Evolutionary conservation across 2,888 invertebrate genomes (phyloP), one percentile per base, ranked within the genome.

Genomic region (Calephelis perditalis): DNA sequence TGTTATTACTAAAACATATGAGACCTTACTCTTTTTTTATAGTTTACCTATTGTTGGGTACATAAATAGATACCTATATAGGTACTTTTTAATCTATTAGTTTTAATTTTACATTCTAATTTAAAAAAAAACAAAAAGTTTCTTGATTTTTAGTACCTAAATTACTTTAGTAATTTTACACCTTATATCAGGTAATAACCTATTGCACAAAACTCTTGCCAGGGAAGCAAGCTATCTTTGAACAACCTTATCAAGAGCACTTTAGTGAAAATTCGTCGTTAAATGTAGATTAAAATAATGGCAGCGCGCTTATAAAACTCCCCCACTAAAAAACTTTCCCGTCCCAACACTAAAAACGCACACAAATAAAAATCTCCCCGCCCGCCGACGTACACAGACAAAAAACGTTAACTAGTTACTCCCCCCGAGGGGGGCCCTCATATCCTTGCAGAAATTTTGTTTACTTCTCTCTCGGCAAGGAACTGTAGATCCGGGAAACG

Each of bases 361-460:
- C 84, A 86, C 85, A 74, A 71, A 77, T 81, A 82, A 81, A 82
- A 80, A 82, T 77, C 71, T 65, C 73, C 77, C 76, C 65, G 66
- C 63, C 63, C 63, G 62, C 64, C 65, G 65, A 71, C 78, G 70
- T 70, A 81, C 82, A 83, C 80, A 80, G 68, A 77, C 85, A 86
- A 89, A 88, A 89, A 89, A 86, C 83, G 75, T 80, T 83, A 86
- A 86, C 87, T 87, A 87, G 79, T 65, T 66, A 59, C 64, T 66
- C 67, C 66, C 66, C 65, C 68, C 61, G 66, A 66, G 68, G 73
- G 71, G 73, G 70, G 74, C 78, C 79, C 82, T 86, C 84, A 84
- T 83, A 88, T 88, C 87, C 89, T 88, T 87, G 84, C 82, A 87
- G 89, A 85, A 86, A 88, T 85, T 89, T 89, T 88, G 89, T 89